Evolutionary conservation across 2,113 vertebrate genomes (phyloP).

Genomic region (Stigmatopora nigra): DNA sequence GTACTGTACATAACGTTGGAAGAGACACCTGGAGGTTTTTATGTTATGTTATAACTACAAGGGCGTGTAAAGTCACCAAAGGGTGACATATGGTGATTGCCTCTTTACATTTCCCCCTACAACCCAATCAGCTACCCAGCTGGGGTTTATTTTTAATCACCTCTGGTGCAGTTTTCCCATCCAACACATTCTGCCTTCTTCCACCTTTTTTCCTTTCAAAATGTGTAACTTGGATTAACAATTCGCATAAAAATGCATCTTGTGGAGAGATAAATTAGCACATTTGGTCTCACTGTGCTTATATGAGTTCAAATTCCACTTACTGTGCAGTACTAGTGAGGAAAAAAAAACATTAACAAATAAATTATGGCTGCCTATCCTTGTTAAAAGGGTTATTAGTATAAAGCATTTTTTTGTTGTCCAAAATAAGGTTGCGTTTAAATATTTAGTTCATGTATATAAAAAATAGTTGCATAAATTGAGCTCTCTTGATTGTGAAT

Average conservation of each 20-base stretch:
- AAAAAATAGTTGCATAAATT: too few species aligned
- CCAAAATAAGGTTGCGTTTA: too few species aligned
- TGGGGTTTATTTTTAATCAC: conserved; percentile 62
- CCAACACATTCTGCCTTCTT: conserved; percentile 12
- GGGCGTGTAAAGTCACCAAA: conserved; percentile 47
- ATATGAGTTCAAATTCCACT: too few species aligned
- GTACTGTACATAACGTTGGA: conserved; percentile 29
- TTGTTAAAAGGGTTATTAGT: too few species aligned
- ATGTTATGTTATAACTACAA: conserved; percentile 43
- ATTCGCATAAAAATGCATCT: conserved; percentile 9
- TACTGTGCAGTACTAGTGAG: too few species aligned
- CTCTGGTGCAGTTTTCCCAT: conserved; percentile 8
- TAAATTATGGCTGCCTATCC: too few species aligned
- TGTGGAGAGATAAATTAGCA: background rate
- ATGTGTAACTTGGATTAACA: conserved; percentile 6
- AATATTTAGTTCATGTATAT: too few species aligned
- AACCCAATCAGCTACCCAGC: conserved; percentile 44
- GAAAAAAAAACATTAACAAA: too few species aligned
- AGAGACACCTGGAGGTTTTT: conserved; percentile 23
- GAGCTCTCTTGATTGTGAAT: too few species aligned
- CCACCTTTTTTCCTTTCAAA: background rate
- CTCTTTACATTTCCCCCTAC: conserved; percentile 35
- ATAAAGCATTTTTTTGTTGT: too few species aligned
- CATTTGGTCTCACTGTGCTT: background rate
- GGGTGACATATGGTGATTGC: conserved; percentile 51